Base-by-base conservation (phyloP, 2,797 vertebrate genomes). In the Oreortyx pictus region DNA sequence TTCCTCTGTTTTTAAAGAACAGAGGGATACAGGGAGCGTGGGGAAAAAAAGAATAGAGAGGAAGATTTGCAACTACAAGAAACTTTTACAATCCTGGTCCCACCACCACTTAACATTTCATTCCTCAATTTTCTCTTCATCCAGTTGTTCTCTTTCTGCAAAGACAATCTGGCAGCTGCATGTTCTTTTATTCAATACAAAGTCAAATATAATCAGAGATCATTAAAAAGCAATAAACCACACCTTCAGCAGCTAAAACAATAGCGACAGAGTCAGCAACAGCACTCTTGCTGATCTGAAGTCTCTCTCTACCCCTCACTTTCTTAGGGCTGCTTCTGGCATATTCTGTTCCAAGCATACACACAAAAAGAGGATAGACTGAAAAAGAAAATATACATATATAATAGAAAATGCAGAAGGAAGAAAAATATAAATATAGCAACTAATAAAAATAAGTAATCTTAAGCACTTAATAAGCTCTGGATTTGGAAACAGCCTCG, bases 1-100 rank as follows among this genome's bases (percentile, higher is more conserved):
- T 92, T 95, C 82, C 94, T 96, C 87, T 61, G 85, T 56, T 90
- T 89, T 85, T 80, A 67, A 89, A 88, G 87, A 96, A 82, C 57
- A 77, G 79, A 87, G 92, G 54, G 88, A 89, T 68, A 89, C 60
- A 54, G 50, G 68, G 86, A 68, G 67, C 22, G 50, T 84, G 84
- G 89, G 92, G 88, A 52, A 90, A 92, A 87, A 62, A 89, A 91
- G 9, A 90, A 64, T 65, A 68, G 66, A 91, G 73, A n/a, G n/a
- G 75, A 85, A 81, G 56, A 56, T 87, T 90, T 93, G 64, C 56
- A 89, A 86, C 72, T 76, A 81, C 90, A 96, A 92, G 66, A 89
- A 95, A 56, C 27, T 75, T 76, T 80, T 82, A 82, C 91, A 59
- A 25, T 31, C 88, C 86, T 64, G 82, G 65, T 54, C 72, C 41